phyloP scores from a whole-genome alignment of 2,113 vertebrate species.

The Pelmatolapia mariae region DNA sequence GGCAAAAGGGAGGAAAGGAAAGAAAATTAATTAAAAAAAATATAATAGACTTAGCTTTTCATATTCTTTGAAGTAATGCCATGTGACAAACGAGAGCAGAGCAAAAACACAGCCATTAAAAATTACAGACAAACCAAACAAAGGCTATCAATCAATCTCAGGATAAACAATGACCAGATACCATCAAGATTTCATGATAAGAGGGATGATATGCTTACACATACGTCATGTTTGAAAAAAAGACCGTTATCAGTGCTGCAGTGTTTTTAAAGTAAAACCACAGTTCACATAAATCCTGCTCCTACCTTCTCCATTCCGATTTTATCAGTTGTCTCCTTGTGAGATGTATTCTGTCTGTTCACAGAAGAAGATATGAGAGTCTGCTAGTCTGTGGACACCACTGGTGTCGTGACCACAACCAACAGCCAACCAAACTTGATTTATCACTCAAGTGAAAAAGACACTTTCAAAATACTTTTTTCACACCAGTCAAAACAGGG shows the following conservation, averaged over 20 bases:
- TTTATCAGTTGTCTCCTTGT: not conserved
- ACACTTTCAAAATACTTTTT: not conserved
- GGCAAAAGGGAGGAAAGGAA: not conserved
- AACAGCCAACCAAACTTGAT: not conserved
- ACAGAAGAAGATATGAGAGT: not conserved
- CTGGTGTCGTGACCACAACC: not conserved
- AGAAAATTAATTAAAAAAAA: not conserved
- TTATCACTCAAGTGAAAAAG: not conserved
- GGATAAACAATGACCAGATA: not conserved
- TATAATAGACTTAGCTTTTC: not conserved
- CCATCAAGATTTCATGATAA: not conserved
- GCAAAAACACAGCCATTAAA: not conserved
- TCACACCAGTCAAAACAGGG: not conserved
- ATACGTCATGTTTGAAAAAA: not conserved
- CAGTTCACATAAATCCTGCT: not conserved
- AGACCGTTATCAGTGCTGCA: not conserved
- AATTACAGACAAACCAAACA: not conserved
- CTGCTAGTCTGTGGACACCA: not conserved
- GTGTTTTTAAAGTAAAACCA: not conserved
- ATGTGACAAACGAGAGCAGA: not conserved
- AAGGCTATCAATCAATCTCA: not conserved
- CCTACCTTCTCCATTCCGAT: not conserved
- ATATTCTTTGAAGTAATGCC: not conserved
- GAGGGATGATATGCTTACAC: not conserved
- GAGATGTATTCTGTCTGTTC: not conserved